Conservation (phyloP, 2,113 vertebrate species). For the Zeus faber region DNA sequence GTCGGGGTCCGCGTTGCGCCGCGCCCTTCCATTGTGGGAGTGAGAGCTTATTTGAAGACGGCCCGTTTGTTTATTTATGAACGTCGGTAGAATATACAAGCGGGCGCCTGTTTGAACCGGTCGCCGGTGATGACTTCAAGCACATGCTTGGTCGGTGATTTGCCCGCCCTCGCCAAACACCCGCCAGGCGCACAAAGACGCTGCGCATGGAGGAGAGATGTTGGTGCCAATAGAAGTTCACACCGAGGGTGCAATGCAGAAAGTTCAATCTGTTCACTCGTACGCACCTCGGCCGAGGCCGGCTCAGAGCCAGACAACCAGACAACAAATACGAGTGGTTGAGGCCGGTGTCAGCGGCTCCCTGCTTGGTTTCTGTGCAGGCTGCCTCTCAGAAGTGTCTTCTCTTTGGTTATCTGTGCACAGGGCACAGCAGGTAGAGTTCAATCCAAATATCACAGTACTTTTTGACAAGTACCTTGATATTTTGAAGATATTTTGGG, state of each 20-base stretch:
- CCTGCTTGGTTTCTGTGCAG: too few species aligned
- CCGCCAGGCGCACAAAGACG: slow-evolving; percentile 3
- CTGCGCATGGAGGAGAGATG: too few species aligned
- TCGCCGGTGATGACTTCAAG: background rate
- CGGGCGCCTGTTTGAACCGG: background rate
- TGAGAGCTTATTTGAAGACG: too few species aligned
- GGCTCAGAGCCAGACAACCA: background rate
- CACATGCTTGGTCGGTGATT: background rate
- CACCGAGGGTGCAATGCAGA: slow-evolving; percentile 13
- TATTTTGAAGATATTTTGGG: too few species aligned
- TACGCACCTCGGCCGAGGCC: slow-evolving; percentile 26
- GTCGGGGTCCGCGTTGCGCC: slow-evolving; percentile 26
- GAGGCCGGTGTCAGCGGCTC: too few species aligned
- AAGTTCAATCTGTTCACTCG: slow-evolving; percentile 20
- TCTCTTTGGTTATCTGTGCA: too few species aligned
- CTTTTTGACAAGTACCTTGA: too few species aligned
- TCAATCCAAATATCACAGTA: too few species aligned
- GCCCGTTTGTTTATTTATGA: background rate
- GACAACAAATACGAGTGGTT: too few species aligned
- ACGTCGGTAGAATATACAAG: slow-evolving; percentile 6
- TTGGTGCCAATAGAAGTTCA: slow-evolving; percentile 30
- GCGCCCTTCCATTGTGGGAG: slow-evolving; percentile 30
- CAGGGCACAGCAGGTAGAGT: too few species aligned
- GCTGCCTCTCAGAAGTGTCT: too few species aligned
- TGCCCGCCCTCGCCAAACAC: background rate